Base-by-base conservation (phyloP, 1,140 invertebrate species). In the Caenorhabditis remanei region DNA sequence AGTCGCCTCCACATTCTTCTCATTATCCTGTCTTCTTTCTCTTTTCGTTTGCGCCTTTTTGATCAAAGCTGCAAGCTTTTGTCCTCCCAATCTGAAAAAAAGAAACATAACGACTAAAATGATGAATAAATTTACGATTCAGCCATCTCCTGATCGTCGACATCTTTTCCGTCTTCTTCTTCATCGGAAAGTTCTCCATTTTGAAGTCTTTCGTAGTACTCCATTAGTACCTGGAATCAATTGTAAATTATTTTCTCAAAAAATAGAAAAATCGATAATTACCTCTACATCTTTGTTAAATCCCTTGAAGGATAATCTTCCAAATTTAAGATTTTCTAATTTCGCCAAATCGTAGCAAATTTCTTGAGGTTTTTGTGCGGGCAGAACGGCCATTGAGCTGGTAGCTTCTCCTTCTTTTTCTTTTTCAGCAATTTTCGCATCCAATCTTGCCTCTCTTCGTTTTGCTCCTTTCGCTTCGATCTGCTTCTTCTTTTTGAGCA, bases 111-210 rank as follows among this genome's bases (percentile, higher is more conserved):
- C 32, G 32, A 32, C 32, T 32, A 32, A 32, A 32, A 32, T 41
- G 13, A 48, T n/a, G 16, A 21, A 32, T 46, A 14, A 0, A 11
- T n/a, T 40, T 58, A 84, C 85, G 63, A 82, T 43, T 79, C n/a
- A 9, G 65, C 85, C 67, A 75, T 87, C 21, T 79, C 56, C n/a
- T 82, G 14, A 40, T 87, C 79, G 43, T 82, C 43, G n/a, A 82
- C 79, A 21, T 82, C 67, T 11, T 56, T 87, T 56, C 85, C 71
- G 1, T 79, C 63, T 55, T 82, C 85, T 58, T 56, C 65, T 41
- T 50, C 75, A 58, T 82, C 67, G 21, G 79, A 87, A 40, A 87
- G 14, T 19, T 50, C 50, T 48, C 85, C 63, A 41, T 56, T 50
- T 41, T n/a, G 55, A 3, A 7, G n/a, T 24, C 56, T 56, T 48